Evolutionary conservation across 2,888 invertebrate genomes (phyloP), one percentile per base, ranked within the genome.

Genomic region (Dynastes maya): DNA sequence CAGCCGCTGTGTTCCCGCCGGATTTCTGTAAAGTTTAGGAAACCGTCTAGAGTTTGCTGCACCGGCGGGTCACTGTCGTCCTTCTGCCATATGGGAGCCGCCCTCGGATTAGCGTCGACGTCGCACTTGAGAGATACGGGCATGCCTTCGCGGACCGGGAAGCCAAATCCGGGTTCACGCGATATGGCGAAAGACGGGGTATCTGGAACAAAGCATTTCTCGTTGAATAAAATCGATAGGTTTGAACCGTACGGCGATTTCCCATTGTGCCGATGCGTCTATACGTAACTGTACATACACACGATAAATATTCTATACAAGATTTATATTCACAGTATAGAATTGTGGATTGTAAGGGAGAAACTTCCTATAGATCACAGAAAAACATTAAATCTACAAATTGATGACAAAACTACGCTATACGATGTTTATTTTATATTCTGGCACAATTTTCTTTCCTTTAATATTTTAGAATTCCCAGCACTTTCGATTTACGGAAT

Each of bases 131-230:
- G 90, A 78, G 96, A 96, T 81, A 97, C 95, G 81, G 96, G 93
- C 87, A 96, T 95, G 80, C 97, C 97, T 88, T 97, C 97, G 80
- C 94, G 91, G 83, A 98, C 92, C 40, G 97, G 95, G 88, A 95
- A 94, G 74, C 97, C 97, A 89, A 97, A 97, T 71, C 96, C 97
- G n/a, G 97, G 97, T 89, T 95, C 94, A 83, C 97, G 93, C 81
- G 96, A 96, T 89, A 97, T 97, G 86, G 95, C 95, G 89, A 97
- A 97, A 81, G 97, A 96, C 71, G 97, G 97, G 75, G 96, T 95
- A 89, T 97, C 97, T 97, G 91, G 65, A 79, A 79, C 79, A 77
- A 79, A 76, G 49, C 71, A 27, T 61, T 37, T 55, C n/a, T 40
- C 45, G 11, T 51, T 40, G 72, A 61, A 61, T 58, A 74, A 72